Evolutionary conservation across 2,888 invertebrate genomes (phyloP).

Genomic region (Ophioninae sp.): DNA sequence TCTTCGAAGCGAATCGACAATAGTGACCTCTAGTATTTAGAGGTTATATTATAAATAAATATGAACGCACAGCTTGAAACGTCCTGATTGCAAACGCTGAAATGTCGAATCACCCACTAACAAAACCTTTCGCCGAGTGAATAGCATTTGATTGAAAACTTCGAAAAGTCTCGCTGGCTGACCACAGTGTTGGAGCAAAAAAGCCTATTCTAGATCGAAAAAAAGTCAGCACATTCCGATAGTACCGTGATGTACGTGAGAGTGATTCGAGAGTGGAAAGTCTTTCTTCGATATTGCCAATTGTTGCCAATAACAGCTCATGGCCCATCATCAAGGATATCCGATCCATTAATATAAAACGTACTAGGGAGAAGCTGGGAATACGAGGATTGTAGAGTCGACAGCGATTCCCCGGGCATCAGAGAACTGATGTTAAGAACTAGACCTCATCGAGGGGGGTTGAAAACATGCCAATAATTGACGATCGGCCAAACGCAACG

Average conservation of each 20-base stretch:
- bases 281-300: too few relatives aligned
- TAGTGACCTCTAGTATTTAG: too few relatives aligned
- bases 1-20: too few relatives aligned
- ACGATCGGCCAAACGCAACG: neutral
- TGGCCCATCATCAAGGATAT: neutral
- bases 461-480: constrained; percentile 4
- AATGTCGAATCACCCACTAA: neutral
- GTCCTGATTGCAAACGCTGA: too few relatives aligned
- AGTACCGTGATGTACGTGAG: too few relatives aligned
- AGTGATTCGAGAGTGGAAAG: too few relatives aligned
- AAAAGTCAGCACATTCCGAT: too few relatives aligned
- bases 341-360: neutral
- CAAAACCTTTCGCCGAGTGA: neutral
- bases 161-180: too few relatives aligned
- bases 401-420: neutral
- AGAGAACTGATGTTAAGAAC: neutral
- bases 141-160: too few relatives aligned
- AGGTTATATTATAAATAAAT: too few relatives aligned
- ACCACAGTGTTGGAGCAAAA: neutral
- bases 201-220: neutral
- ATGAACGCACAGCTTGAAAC: too few relatives aligned
- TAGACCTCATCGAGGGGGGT: constrained; percentile 9
- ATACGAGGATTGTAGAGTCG: neutral
- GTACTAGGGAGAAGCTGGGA: neutral
- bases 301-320: too few relatives aligned